A percentile compares a stretch with the other conserved stretches of the same genome.
phyloP scores from a whole-genome alignment of 2,888 invertebrate species.

The Aquatica leii region DNA sequence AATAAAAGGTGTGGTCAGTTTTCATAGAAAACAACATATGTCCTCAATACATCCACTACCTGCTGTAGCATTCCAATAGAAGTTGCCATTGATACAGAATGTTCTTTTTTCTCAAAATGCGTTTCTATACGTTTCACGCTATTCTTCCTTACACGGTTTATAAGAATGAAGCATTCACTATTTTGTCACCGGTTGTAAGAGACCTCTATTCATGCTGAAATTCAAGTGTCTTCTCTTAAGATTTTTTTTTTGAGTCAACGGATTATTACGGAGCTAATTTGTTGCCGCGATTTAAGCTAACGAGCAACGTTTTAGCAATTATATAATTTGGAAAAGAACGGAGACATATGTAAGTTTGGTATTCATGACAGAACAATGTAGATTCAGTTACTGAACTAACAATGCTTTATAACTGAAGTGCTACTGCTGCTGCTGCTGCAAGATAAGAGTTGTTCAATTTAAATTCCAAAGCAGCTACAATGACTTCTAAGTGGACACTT shows the following conservation, averaged over 20 bases:
- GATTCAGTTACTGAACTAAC: slow-evolving; percentile 58
- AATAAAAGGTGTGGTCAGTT: slow-evolving; percentile 62
- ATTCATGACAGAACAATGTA: slow-evolving; percentile 55
- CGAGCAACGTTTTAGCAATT: slow-evolving; percentile 2
- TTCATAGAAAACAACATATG: slow-evolving; percentile 60
- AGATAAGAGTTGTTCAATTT: slow-evolving; percentile 61
- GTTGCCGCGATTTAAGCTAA: slow-evolving; percentile 12
- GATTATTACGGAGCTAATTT: slow-evolving; percentile 10
- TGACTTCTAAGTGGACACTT: slow-evolving; percentile 58
- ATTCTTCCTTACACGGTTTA: slow-evolving; percentile 43
- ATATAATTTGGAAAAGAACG: slow-evolving; percentile 1
- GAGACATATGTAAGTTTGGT: slow-evolving; percentile 47
- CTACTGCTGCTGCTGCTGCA: slow-evolving; percentile 57
- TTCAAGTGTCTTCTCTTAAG: slow-evolving; percentile 4
- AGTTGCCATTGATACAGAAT: slow-evolving; percentile 59
- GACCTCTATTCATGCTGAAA: slow-evolving; percentile 23
- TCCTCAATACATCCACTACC: slow-evolving; percentile 50
- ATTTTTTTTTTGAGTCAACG: slow-evolving; percentile 15
- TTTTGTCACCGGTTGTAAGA: slow-evolving; percentile 49
- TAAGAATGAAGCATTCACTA: slow-evolving; percentile 51
- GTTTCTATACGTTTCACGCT: slow-evolving; percentile 44
- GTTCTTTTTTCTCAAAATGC: slow-evolving; percentile 52
- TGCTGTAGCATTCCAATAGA: slow-evolving; percentile 55
- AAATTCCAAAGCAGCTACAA: slow-evolving; percentile 59
- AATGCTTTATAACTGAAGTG: slow-evolving; percentile 60